Base-by-base conservation (phyloP, 2,888 invertebrate genomes). In the Drosophila neutralis region DNA sequence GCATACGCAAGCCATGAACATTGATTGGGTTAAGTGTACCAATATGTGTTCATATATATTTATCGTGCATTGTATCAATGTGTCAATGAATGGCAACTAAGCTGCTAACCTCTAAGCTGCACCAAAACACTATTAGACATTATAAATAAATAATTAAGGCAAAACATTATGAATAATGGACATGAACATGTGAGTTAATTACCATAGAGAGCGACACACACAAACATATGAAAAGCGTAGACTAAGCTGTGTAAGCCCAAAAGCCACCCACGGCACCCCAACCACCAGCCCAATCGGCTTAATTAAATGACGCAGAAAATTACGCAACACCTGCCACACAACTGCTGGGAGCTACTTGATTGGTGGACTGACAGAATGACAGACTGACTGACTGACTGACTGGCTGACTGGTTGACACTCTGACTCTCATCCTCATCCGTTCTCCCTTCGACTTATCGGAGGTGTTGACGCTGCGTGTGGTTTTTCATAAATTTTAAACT, bases 231-330 rank as follows among this genome's bases (percentile, higher is more conserved):
- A 8, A 18, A 29, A 36, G 11, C 53, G 42, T 36, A 60, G 67
- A 67, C 73, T 78, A 79, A 72, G 75, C 77, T 36, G 42, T 59
- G 65, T 67, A 72, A 82, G 74, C 58, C 65, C 63, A 60, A 54
- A 33, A 36, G 31, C 27, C 67, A n/a, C 24, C 24, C 24, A 40
- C 3, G 21, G 11, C 45, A 45, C 24, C 13, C 45, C 45, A 15
- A 1, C 24, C 57, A 56, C 62, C 42, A 62, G 65, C 69, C 82
- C 82, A 91, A 87, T 83, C 90, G 86, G 91, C 92, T 92, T 92
- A 92, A 92, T 92, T 92, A 92, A 92, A 92, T 92, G 92, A 91
- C 85, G 92, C 91, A 91, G 90, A 92, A 91, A 91, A 91, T 91
- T 91, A 91, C 91, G 77, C 87, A 88, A 79, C 83, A 77, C 73